Conservation (phyloP, 2,113 vertebrate species). For the Casuarius casuarius region DNA sequence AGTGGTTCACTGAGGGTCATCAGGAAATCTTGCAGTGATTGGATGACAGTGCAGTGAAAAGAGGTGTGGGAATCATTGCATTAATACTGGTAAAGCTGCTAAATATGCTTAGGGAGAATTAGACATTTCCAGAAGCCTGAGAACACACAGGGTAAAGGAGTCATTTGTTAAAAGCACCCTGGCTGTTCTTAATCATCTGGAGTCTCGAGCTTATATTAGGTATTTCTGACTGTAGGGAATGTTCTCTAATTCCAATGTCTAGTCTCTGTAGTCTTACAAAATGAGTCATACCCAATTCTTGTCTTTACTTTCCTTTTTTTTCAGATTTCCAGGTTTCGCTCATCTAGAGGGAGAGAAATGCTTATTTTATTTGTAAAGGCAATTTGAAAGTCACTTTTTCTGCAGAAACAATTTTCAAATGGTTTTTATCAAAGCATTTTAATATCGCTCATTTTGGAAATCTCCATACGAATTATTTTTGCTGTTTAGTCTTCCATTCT, state of each 20-base stretch:
- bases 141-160: constrained; percentile 21
- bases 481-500: not conserved
- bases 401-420: not conserved
- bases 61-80: constrained; percentile 25
- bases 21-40: not conserved
- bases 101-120: constrained; percentile 34
- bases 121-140: constrained; percentile 27
- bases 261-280: not conserved
- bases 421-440: not conserved
- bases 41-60: not conserved
- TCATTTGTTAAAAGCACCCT: constrained; percentile 5
- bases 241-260: not conserved
- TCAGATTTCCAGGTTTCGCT: not conserved
- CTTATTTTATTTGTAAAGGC: not conserved
- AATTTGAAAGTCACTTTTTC: not conserved
- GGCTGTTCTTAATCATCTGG: constrained; percentile 20
- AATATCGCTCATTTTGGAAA: constrained; percentile 5
- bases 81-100: constrained; percentile 55
- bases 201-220: constrained; percentile 20
- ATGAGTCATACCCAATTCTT: not conserved
- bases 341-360: not conserved
- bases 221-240: constrained; percentile 2
- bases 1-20: not conserved
- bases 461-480: not conserved
- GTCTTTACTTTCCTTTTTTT: not conserved